Percentiles rank a stretch among this genome's conserved stretches.
These are phyloP conservation scores for Poeciliopsis gracilis DNA, from an alignment of 2,797 vertebrate species.

Conservation along the genomic window DNA sequence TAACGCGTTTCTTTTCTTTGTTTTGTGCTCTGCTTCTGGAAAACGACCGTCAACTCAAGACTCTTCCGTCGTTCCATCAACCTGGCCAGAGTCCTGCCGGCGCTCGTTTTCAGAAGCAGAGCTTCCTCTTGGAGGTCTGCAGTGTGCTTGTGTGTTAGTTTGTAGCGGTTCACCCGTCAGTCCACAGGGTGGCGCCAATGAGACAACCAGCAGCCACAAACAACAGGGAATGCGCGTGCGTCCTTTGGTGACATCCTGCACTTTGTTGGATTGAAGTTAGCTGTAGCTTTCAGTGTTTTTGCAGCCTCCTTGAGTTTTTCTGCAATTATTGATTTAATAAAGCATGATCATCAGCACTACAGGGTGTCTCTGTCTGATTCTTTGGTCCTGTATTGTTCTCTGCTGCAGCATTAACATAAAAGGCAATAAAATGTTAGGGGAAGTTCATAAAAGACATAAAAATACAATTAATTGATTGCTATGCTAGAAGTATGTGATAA, in stretches of 20 bases:
- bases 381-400: neutral
- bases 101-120: constrained; percentile 88
- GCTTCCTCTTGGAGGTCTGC: constrained; percentile 89
- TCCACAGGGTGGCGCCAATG: constrained; percentile 53
- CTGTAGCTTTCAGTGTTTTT: constrained; percentile 83
- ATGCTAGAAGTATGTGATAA: neutral
- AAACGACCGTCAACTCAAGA: constrained; percentile 79
- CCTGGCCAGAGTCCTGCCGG: constrained; percentile 84
- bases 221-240: constrained; percentile 64
- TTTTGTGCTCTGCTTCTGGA: constrained; percentile 87
- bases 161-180: constrained; percentile 82
- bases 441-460: neutral
- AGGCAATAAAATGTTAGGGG: neutral
- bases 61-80: constrained; percentile 85
- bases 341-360: constrained; percentile 96
- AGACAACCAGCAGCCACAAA: constrained; percentile 77
- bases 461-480: neutral
- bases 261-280: constrained; percentile 85
- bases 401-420: neutral
- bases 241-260: constrained; percentile 60
- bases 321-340: constrained; percentile 92
- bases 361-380: constrained; percentile 23
- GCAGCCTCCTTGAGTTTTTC: constrained; percentile 92
- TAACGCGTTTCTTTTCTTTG: constrained; percentile 66
- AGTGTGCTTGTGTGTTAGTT: constrained; percentile 89